Percentiles rank a stretch among this genome's conserved stretches.
Evolutionary conservation across 2,113 vertebrate genomes (phyloP).

Genomic region (Seriola quinqueradiata): DNA sequence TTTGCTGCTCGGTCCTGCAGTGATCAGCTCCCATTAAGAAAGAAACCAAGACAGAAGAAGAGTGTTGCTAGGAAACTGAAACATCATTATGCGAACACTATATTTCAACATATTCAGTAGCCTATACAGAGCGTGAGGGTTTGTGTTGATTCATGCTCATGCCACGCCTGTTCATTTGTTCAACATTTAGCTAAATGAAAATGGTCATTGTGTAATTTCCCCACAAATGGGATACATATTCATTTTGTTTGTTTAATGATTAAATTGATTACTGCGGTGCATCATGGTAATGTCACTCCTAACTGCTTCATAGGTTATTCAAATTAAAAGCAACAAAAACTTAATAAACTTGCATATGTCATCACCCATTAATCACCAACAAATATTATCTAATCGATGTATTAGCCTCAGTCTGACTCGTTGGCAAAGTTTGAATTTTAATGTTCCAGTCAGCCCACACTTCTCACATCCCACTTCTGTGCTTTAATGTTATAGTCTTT

Average conservation of each 20-base stretch:
- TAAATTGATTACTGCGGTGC: conserved; percentile 1
- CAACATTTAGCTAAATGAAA: conserved; percentile 41
- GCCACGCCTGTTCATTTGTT: conserved; percentile 22
- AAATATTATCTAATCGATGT: conserved; percentile 7
- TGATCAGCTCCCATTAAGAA: conserved; percentile 62
- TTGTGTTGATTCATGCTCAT: conserved; percentile 20
- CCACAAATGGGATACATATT: conserved; percentile 26
- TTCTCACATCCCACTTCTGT: conserved; percentile 34
- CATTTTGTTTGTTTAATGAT: conserved; percentile 30
- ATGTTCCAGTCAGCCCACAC: conserved; percentile 24
- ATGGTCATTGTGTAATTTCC: neutral
- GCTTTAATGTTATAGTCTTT: conserved; percentile 36
- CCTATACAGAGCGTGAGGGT: neutral
- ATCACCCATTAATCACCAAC: neutral
- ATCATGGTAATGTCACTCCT: neutral
- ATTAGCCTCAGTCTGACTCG: neutral
- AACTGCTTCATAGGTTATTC: neutral
- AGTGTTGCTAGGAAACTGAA: conserved; percentile 75
- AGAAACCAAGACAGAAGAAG: conserved; percentile 35
- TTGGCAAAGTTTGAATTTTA: conserved; percentile 12
- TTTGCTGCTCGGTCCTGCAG: conserved; percentile 25
- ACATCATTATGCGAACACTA: conserved; percentile 42
- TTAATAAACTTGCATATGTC: neutral
- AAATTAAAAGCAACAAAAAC: conserved; percentile 9
- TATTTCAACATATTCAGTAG: conserved; percentile 20